phyloP scores from a whole-genome alignment of 2,888 invertebrate genomes.

The Rhamnusium bicolor region DNA sequence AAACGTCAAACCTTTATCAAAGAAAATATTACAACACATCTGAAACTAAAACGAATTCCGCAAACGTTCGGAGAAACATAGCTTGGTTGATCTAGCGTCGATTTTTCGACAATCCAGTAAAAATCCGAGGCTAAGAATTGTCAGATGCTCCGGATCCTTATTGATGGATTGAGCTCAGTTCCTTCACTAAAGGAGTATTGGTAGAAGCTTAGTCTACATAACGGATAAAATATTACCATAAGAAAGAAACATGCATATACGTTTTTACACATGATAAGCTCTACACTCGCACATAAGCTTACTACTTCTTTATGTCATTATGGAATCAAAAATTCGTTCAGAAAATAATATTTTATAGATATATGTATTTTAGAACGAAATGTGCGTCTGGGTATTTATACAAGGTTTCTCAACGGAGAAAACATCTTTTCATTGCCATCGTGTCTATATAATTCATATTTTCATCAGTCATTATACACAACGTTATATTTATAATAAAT shows the following conservation, averaged over 20 bases:
- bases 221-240: constrained; percentile 61
- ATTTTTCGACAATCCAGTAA: constrained; percentile 65
- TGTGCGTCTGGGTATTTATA: neutral
- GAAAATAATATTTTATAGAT: constrained; percentile 4
- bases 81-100: constrained; percentile 59
- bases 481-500: no score
- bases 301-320: constrained; percentile 30
- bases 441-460: neutral
- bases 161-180: constrained; percentile 66
- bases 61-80: constrained; percentile 55
- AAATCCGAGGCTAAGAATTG: constrained; percentile 66
- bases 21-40: constrained; percentile 50
- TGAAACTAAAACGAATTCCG: constrained; percentile 49
- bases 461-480: no score
- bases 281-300: constrained; percentile 34
- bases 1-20: constrained; percentile 65
- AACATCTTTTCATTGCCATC: neutral
- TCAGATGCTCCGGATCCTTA: constrained; percentile 66
- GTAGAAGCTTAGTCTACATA: constrained; percentile 42
- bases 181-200: constrained; percentile 44
- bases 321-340: constrained; percentile 14
- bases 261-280: constrained; percentile 55
- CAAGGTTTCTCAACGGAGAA: neutral
- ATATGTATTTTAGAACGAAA: neutral
- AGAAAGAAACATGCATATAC: constrained; percentile 57